A percentile compares a stretch with the other conserved stretches of the same genome.
These are phyloP conservation scores for Drosophila emarginata DNA, from an alignment of 2,888 invertebrate species.

Conservation along the genomic window DNA sequence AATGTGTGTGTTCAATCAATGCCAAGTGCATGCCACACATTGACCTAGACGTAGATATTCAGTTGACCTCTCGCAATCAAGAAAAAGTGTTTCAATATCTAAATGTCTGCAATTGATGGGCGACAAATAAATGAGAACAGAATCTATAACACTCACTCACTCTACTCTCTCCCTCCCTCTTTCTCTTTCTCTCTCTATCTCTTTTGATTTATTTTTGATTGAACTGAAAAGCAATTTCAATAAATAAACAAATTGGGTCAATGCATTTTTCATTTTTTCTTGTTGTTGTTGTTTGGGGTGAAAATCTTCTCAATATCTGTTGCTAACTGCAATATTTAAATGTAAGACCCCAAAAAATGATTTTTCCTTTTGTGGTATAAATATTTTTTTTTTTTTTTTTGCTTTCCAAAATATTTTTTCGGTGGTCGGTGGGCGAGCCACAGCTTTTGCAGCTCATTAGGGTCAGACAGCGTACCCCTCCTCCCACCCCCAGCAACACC, in stretches of 20 bases:
- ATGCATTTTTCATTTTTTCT: constrained; percentile 28
- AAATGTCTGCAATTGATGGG: constrained; percentile 28
- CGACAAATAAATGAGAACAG: constrained; percentile 22
- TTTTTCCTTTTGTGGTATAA: constrained; percentile 6
- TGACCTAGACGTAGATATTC: background rate
- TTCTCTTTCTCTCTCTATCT: background rate
- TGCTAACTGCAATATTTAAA: constrained; percentile 25
- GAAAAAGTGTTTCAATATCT: constrained; percentile 67
- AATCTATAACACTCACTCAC: background rate
- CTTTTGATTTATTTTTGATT: constrained; percentile 10
- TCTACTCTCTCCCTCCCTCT: too few species aligned
- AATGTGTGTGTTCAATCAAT: constrained; percentile 22
- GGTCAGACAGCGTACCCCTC: constrained; percentile 29
- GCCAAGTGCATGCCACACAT: constrained; percentile 37
- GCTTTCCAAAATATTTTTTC: too few species aligned
- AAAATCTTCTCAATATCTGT: constrained; percentile 14
- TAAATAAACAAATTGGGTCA: constrained; percentile 74
- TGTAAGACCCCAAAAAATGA: constrained; percentile 19
- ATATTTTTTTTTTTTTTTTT: constrained; percentile 9
- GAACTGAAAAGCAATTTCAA: constrained; percentile 65
- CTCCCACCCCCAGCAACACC: too few species aligned
- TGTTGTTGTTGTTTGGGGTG: background rate
- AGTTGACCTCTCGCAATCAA: constrained; percentile 45
- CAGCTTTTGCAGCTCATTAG: constrained; percentile 53
- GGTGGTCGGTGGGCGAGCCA: constrained; percentile 15